Evolutionary conservation across 2,113 vertebrate genomes (phyloP), one percentile per base, ranked within the genome.

Genomic region (Amazona vittata): DNA sequence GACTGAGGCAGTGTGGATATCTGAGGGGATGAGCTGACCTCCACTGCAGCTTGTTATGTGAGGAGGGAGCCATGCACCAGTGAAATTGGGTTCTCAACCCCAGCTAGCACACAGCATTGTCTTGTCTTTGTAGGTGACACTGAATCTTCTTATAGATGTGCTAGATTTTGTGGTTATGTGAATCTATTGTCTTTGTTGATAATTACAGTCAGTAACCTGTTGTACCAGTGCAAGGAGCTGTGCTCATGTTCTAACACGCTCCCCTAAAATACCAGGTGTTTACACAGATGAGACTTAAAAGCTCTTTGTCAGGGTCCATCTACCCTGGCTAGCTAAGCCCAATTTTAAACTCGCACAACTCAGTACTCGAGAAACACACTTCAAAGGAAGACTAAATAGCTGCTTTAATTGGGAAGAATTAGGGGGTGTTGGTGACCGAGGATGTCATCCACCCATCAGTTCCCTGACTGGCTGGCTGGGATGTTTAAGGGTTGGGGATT

Each of bases 21-120:
- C 47, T 1, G 1, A n/a, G 74, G 74, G 75, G 85, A 88, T 96
- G 92, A 86, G 88, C 70, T 89, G 91, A 83, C 68, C 93, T 95
- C 44, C 60, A n/a, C 16, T 2, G 6, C 70, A 50, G 78, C 52
- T 0, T 0, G 10, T 49, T 80, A 2, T 2, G 33, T 15, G 59
- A 65, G 39, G 25, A 83, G 47, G 49, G 52, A 88, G 60, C 37
- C 31, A 5, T 12, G 52, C 3, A 11, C 49, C 1, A 2, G 41
- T 37, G 57, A 85, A 74, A 77, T 12, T 0, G 1, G 26, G 49
- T 79, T 79, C 79, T 25, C 65, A 67, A n/a, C 25, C 55, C 16
- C n/a, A 77, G 75, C 19, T 59, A 52, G 44, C 9, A 10, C 29
- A 43, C 22, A 15, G 26, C 1, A 1, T 31, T 75, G 15, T 31